These are phyloP conservation scores for Atherix ibis DNA, from an alignment of 2,888 invertebrate genomes.

Conservation along the genomic window DNA sequence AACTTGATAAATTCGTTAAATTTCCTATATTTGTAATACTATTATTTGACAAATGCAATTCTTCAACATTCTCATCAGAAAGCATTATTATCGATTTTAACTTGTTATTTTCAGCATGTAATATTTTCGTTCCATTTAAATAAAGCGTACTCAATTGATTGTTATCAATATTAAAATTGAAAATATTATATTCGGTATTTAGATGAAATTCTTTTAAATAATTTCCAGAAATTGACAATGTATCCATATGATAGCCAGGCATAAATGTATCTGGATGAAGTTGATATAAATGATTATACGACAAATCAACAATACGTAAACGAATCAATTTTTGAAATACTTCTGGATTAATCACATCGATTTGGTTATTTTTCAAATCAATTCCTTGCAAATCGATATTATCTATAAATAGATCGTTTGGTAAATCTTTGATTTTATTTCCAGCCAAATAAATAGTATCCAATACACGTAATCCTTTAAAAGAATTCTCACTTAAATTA, in stretches of 20 bases:
- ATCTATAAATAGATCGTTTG: slow-evolving; percentile 13
- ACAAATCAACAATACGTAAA: slow-evolving; percentile 25
- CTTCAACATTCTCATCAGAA: slow-evolving; percentile 21
- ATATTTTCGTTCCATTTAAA: slow-evolving; percentile 23
- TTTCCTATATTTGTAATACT: slow-evolving; percentile 20
- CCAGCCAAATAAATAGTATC: slow-evolving; percentile 24
- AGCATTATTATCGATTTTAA: slow-evolving; percentile 19
- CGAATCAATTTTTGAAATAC: slow-evolving; percentile 24
- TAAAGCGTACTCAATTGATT: slow-evolving; percentile 21
- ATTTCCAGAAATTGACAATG: slow-evolving; percentile 20
- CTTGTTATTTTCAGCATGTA: slow-evolving; percentile 25
- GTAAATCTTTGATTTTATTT: slow-evolving; percentile 16
- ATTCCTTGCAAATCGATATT: slow-evolving; percentile 24
- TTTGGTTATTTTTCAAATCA: slow-evolving; percentile 22
- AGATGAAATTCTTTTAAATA: slow-evolving; percentile 18
- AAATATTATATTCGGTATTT: slow-evolving; percentile 20
- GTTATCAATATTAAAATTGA: slow-evolving; percentile 22
- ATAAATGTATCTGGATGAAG: slow-evolving; percentile 27
- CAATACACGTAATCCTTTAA: slow-evolving; percentile 22
- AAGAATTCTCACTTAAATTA: slow-evolving; percentile 22
- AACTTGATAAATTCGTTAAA: slow-evolving; percentile 21
- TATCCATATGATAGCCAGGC: slow-evolving; percentile 22
- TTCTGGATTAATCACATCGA: slow-evolving; percentile 22
- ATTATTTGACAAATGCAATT: slow-evolving; percentile 21
- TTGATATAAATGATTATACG: slow-evolving; percentile 20